phyloP scores from a whole-genome alignment of 1,140 invertebrate species.

The Akabosia matsudoensis region DNA sequence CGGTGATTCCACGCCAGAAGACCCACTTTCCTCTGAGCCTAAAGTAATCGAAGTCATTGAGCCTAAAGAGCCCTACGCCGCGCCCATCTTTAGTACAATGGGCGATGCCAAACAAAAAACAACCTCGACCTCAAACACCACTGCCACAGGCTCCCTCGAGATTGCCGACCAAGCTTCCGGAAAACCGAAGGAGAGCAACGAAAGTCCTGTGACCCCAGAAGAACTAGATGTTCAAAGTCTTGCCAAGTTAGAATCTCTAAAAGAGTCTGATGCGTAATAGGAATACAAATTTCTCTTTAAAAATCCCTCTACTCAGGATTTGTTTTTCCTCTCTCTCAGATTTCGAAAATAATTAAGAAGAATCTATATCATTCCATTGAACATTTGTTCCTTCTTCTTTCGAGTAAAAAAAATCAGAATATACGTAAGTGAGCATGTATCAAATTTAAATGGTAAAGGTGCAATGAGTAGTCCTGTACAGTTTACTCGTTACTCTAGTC shows the following conservation, averaged over 20 bases:
- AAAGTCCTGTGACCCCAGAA: conserved; percentile 63
- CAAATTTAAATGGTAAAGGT: too few relatives aligned
- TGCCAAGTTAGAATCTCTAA: conserved; percentile 75
- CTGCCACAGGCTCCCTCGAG: conserved; percentile 66
- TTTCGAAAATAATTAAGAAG: too few relatives aligned
- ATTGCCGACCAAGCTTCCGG: conserved; percentile 59
- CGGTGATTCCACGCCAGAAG: neutral
- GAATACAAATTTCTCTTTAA: neutral
- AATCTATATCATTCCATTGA: too few relatives aligned
- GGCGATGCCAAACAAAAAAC: conserved; percentile 47
- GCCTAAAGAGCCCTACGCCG: conserved; percentile 43
- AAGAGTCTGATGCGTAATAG: conserved; percentile 85
- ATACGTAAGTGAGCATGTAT: too few relatives aligned
- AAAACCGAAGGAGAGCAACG: conserved; percentile 37
- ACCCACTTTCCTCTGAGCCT: conserved; percentile 12
- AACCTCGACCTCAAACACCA: conserved; percentile 48
- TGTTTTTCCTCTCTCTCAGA: neutral
- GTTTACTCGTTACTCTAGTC: too few relatives aligned
- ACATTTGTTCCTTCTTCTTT: too few relatives aligned
- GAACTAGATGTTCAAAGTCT: conserved; percentile 79
- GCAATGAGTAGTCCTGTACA: too few relatives aligned
- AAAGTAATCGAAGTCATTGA: conserved; percentile 39
- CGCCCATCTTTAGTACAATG: conserved; percentile 30
- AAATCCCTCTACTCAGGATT: neutral
- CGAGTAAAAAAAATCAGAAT: too few relatives aligned